Conservation (phyloP, 2,797 vertebrate species). For the Lophius americanus region DNA sequence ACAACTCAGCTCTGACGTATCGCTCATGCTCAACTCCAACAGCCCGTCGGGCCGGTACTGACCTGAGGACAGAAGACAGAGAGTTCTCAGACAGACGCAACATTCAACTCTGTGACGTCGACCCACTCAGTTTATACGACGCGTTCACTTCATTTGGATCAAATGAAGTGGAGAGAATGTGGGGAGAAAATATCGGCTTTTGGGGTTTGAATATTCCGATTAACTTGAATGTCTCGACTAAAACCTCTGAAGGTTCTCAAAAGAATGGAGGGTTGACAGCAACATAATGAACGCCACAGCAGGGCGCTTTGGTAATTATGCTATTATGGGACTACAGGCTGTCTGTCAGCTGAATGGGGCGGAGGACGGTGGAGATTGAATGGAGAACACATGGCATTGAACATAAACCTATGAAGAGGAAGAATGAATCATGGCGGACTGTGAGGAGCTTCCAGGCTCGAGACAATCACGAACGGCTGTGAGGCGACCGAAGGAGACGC, state of each 20-base stretch:
- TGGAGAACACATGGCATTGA: conserved; percentile 4
- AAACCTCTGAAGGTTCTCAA: no score
- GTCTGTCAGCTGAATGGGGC: conserved; percentile 21
- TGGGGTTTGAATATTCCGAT: no score
- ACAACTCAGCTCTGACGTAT: conserved; percentile 84
- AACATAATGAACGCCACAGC: conserved; percentile 4
- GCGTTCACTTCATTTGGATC: no score
- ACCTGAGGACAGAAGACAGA: conserved; percentile 76
- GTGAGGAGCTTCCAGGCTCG: neutral
- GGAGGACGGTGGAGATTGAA: neutral
- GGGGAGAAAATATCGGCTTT: no score
- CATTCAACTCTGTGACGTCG: no score
- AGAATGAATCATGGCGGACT: neutral
- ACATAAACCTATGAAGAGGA: neutral
- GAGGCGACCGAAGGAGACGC: no score
- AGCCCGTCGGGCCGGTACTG: conserved; percentile 90
- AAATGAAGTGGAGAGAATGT: no score
- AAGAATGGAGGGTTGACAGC: conserved; percentile 7
- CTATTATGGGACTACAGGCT: conserved; percentile 34
- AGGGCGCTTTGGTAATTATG: conserved; percentile 31
- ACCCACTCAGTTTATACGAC: no score
- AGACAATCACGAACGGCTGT: no score
- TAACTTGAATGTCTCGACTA: no score
- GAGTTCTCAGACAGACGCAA: no score
- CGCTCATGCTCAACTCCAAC: conserved; percentile 89